Conservation (phyloP, 1,140 invertebrate species). For the Bilobella aurantiaca region DNA sequence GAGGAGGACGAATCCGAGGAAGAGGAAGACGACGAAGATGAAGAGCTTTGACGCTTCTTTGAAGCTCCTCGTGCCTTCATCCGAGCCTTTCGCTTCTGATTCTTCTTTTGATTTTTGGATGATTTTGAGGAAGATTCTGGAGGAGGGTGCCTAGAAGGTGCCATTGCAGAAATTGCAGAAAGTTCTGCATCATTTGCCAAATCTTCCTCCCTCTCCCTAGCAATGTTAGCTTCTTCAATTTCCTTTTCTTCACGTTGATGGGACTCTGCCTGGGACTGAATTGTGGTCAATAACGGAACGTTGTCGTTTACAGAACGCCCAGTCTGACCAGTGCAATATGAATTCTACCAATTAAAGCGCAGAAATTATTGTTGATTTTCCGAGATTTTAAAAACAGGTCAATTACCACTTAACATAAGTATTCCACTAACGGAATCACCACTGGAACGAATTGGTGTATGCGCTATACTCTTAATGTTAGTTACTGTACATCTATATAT, state of each 20-base stretch:
- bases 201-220: not conserved
- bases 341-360: constrained; percentile 47
- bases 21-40: constrained; percentile 9
- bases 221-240: constrained; percentile 16
- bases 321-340: constrained; percentile 73
- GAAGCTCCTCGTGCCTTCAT: constrained; percentile 3
- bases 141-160: not conserved
- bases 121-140: constrained; percentile 19
- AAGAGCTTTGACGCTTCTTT: constrained; percentile 5
- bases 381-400: not conserved
- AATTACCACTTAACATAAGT: not conserved
- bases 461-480: too few relatives aligned
- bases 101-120: constrained; percentile 45
- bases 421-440: too few relatives aligned
- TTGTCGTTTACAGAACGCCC: constrained; percentile 46
- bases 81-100: constrained; percentile 29
- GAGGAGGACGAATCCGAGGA: constrained; percentile 7
- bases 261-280: constrained; percentile 34
- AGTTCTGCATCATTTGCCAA: constrained; percentile 9
- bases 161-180: not conserved
- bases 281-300: constrained; percentile 24
- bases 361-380: too few relatives aligned
- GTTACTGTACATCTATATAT: not conserved
- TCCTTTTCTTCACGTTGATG: constrained; percentile 35
- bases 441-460: too few relatives aligned